Base-by-base conservation (phyloP, 2,113 vertebrate species). In the Lepus europaeus region DNA sequence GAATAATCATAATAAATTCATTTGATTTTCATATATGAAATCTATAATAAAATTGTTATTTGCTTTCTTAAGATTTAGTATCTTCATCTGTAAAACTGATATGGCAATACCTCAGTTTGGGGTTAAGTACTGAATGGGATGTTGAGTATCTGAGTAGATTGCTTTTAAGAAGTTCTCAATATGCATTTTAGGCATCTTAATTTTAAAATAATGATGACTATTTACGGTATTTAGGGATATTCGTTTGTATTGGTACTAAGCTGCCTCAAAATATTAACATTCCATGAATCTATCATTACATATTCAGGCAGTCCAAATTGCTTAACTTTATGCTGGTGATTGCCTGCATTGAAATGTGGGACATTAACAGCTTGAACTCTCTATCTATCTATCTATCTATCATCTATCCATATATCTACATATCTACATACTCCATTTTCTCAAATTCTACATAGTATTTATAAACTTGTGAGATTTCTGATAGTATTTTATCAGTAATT, bases 61-160 rank as follows among this genome's bases (percentile, higher is more conserved):
- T 76, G 3, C 6, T 29, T 84, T 90, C 12, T 80, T 13, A 49
- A 45, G 10, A 6, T 74, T 88, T 49, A 85, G 2, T 80, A 84
- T 81, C 56, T 81, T 92, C 25, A 63, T 69, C 29, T 90, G 0
- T 45, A 70, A 85, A 86, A 56, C 5, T 51, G 23, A 93, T 7
- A 29, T 61, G 45, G 11, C 9, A 91, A 56, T 13, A 76, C 14
- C 56, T 89, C 20, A 77, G 5, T 69, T 66, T 77, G 76, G 1
- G 0, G 13, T 53, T n/a, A 74, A 82, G 11, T 1, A 59, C 2
- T 69, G 13, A 68, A 88, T 68, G 8, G 4, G 11, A 61, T n/a
- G 2, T 20, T 84, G 27, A 80, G 70, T 64, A 69, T 83, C 70
- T 90, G 66, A 95, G 17, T 84, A 92, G 83, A 84, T 13, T 79